Base-by-base conservation (phyloP, 1,140 invertebrate species). In the Hyles vespertilio region DNA sequence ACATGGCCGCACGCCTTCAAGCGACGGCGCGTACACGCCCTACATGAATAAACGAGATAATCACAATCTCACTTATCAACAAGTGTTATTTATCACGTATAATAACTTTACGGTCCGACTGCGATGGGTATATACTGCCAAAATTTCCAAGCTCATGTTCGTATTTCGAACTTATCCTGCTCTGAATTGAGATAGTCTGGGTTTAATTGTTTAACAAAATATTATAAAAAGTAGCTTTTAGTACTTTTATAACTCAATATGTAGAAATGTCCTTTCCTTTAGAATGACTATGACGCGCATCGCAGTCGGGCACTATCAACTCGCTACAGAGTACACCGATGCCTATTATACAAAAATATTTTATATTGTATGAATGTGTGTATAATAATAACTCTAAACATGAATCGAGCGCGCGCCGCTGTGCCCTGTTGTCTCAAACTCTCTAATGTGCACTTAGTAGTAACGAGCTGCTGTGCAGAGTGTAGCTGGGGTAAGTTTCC, bases 301-400 rank as follows among this genome's bases (percentile, higher is more conserved):
- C 52, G 52, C 40, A 54, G 52, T 12, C 52, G 52, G 12, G 52
- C 52, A 32, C 36, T 80, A 87, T 77, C 81, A 84, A 82, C 75
- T 73, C 65, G 59, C 84, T 87, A 87, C 81, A 69, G 79, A 83
- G 66, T 84, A 87, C 83, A 87, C 76, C 70, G 70, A 87, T 71
- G 60, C 73, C 80, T 84, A 84, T 82, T 77, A 82, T 87, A 87
- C 79, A 88, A 88, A 88, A 88, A 88, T 88, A 86, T 81, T 76
- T 72, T 77, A 81, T 83, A 79, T 76, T 77, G 76, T 81, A 82
- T 82, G 79, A 75, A 70, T 69, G 78, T 80, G 84, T 83, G 74
- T 81, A 80, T 79, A 80, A 70, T 74, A 72, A 76, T 79, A 79
- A 70, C 73, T 52, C 55, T 46, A 50, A 56, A 46, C 70, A 76